Evolutionary conservation across 2,797 vertebrate species (phyloP), one percentile per base, ranked within the genome.

Genomic region (Myotis findleyi): DNA sequence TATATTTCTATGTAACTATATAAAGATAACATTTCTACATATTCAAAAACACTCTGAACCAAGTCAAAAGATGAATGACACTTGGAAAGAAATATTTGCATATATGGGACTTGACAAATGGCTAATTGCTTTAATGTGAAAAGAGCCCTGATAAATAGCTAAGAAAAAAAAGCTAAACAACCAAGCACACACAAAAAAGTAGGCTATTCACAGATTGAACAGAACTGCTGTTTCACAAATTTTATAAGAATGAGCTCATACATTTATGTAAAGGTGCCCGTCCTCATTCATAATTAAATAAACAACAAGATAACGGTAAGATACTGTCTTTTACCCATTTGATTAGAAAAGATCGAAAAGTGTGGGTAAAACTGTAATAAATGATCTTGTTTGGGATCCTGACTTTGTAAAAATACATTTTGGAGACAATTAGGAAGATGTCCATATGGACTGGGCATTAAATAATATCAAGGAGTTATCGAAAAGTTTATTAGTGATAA

Each of bases 281-380:
- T 6, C 16, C 7, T 62, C 23, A 73, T 51, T 87, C 51, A 17
- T 33, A 47, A 79, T 69, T 72, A 55, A 73, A 30, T 72, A 55
- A 73, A 30, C 17, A 51, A 72, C 47, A 14, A 49, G 77, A 59
- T 68, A 75, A 83, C 4, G 47, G 53, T 49, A 38, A 44, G 57
- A 81, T 27, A 41, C 7, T 49, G 18, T 33, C 30, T 73, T 89
- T 85, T 59, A 75, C 21, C 20, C 18, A 53, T 81, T 85, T 69
- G 59, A 76, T 62, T 75, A 93, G 51, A 64, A 87, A 93, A 86
- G 59, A 93, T 75, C 14, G 47, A 30, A 89, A 85, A 36, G 13
- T 72, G 18, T 66, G 68, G 30, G 30, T 47, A 44, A 92, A 80
- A 72, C 79, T 80, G 30, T 51, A 88, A 73, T 71, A 73, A 66